Evolutionary conservation across 2,797 vertebrate genomes (phyloP).

Genomic region (Ammospiza maritima): DNA sequence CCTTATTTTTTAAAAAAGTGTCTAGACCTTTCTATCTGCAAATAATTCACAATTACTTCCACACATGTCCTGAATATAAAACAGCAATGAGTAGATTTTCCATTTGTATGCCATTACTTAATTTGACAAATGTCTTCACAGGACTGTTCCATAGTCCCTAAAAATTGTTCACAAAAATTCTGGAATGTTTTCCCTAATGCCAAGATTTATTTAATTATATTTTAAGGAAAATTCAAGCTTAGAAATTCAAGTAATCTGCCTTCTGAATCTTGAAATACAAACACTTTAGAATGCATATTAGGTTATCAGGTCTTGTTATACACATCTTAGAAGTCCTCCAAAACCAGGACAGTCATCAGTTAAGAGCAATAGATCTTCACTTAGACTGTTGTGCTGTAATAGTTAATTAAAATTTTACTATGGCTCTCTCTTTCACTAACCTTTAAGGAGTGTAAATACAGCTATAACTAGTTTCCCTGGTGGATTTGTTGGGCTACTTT

Average conservation of each 20-base stretch:
- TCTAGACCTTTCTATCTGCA: not conserved
- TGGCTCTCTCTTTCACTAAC: not conserved
- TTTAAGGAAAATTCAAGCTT: not conserved
- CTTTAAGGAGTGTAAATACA: not conserved
- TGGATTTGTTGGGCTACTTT: not conserved
- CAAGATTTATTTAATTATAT: not conserved
- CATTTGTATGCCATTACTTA: not conserved
- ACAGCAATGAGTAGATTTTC: not conserved
- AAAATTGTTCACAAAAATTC: not conserved
- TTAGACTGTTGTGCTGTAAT: not conserved
- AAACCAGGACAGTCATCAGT: not conserved
- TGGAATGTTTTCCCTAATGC: not conserved
- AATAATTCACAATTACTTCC: slow-evolving; percentile 14
- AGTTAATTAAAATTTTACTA: not conserved
- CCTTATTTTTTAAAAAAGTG: not conserved
- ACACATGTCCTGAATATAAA: not conserved
- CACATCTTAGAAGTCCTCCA: not conserved
- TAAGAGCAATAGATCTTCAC: not conserved
- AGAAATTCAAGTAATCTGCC: not conserved
- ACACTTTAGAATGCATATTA: not conserved
- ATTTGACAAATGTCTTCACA: not conserved
- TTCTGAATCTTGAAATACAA: not conserved
- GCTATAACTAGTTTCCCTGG: not conserved
- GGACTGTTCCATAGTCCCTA: not conserved
- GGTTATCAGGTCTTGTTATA: not conserved